Evolutionary conservation across 2,113 vertebrate genomes (phyloP), one percentile per base, ranked within the genome.

Genomic region (Suricata suricatta): DNA sequence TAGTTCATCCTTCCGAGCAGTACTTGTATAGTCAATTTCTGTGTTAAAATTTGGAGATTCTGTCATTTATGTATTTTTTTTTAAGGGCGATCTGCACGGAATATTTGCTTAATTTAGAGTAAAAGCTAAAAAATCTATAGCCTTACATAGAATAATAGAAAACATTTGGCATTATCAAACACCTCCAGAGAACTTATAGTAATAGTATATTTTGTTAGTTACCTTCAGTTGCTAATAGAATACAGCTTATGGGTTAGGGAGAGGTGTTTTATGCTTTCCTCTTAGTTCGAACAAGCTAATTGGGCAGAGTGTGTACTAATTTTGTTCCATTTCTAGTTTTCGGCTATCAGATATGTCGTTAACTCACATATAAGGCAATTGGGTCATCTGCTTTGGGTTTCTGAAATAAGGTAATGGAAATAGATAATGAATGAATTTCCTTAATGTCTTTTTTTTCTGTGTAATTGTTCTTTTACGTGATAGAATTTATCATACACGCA

Each of bases 321-420:
- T 84, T 92, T 92, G 50, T 92, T 96, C 68, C 27, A 63, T 95
- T 89, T 96, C 60, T 79, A 0, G 94, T 95, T 93, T 87, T 63
- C 2, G 41, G 76, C 23, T 80, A 33, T 95, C 84, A 41, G 52
- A 79, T 95, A 79, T 95, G 35, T 79, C 52, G 80, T 95, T 97
- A 96, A 96, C 66, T 88, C 76, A 76, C 21, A 81, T 71, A 29
- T 85, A 92, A 97, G 54, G 52, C 79, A 97, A n/a, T 88, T 96
- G 64, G 76, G 74, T 96, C 81, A 96, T 97, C 72, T 97, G 9
- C 91, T 95, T 94, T 66, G 71, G 33, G 57, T 95, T 93, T 93
- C 72, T 96, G 94, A 96, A 96, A 60, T 92, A 82, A 96, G 66
- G 66, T 86, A 86, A 80, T 96, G 54, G 83, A 52, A 93, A 82